Evolutionary conservation across 2,113 vertebrate genomes (phyloP).

Genomic region (Lagopus muta): DNA sequence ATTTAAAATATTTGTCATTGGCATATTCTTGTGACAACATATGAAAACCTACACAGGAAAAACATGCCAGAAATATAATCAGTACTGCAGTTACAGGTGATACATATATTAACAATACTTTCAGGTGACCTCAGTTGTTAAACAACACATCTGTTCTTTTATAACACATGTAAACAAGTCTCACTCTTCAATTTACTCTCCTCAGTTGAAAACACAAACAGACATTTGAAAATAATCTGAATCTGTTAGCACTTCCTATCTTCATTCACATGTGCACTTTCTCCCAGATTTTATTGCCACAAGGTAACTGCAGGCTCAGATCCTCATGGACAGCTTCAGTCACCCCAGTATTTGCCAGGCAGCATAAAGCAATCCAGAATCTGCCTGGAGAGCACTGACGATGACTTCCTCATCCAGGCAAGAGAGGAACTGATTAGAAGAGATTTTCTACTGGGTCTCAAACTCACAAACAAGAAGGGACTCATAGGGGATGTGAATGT

Average conservation of each 20-base stretch:
- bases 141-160: accelerated
- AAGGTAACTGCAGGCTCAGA: background rate
- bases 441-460: background rate
- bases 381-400: background rate
- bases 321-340: background rate
- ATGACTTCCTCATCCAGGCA: background rate
- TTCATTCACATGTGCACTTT: background rate
- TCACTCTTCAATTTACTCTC: background rate
- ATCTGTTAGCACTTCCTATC: background rate
- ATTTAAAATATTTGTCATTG: background rate
- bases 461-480: background rate
- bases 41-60: background rate
- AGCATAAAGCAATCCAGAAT: background rate
- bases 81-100: background rate
- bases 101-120: background rate
- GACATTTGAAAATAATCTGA: background rate
- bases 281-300: background rate
- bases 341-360: background rate
- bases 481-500: background rate
- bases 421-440: background rate
- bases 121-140: background rate
- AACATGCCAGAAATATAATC: background rate
- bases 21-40: background rate
- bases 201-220: background rate
- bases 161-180: background rate